Base-by-base conservation (phyloP, 2,113 vertebrate genomes). In the Burhinus oedicnemus region DNA sequence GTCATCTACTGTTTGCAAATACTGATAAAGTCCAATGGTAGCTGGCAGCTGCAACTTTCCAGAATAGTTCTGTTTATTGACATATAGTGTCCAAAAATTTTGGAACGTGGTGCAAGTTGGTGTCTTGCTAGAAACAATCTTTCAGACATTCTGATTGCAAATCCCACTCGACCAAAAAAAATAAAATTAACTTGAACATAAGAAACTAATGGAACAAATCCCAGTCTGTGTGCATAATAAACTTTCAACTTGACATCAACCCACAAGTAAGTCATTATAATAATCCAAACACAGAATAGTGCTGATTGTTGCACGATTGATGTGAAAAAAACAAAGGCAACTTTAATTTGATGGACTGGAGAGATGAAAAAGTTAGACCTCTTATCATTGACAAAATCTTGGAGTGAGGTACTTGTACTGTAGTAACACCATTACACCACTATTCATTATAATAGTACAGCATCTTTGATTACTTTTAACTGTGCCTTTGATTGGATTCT, bases 281-380 rank as follows among this genome's bases (percentile, higher is more conserved):
- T 40, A 83, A 68, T 9, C 4, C 18, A 58, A 64, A 91, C 3
- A 52, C 3, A 68, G 11, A 54, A 14, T 17, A 57, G 8, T 15
- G 2, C 3, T 93, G 0, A 1, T 58, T 49, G 9, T 36, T 51
- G 3, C 61, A 47, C 6, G 5, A 45, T 34, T 2, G 0, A 25
- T 42, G 7, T 68, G 8, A 83, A n/a, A 5, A 32, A 75, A 87
- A 44, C 6, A 77, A 58, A 76, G 12, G 23, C 2, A 68, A 54
- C 15, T 64, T 54, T 15, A 66, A 32, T 14, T 60, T 30, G 15
- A 20, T 15, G 3, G 6, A 6, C 11, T n/a, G 5, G 8, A 65
- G 11, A 83, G 23, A 8, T 47, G 26, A 55, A 83, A 90, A 88
- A 16, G 7, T 42, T 65, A 65, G 4, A 45, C 21, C 2, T 34